Percentiles rank a stretch among this genome's conserved stretches.
phyloP scores from a whole-genome alignment of 2,113 vertebrate genomes.

The Stigmatopora nigra region DNA sequence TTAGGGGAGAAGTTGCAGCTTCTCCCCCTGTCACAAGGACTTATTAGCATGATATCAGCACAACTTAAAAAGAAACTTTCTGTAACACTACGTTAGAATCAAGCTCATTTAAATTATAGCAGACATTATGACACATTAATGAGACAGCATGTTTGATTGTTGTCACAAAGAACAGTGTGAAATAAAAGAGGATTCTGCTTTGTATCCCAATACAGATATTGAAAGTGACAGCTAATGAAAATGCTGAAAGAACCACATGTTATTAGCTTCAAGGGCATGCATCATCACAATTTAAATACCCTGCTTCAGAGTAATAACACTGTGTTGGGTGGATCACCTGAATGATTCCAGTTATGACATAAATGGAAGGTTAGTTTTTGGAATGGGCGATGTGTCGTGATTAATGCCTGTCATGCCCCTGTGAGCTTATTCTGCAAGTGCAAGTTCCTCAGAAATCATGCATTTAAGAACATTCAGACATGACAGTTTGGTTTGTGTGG shows the following conservation, averaged over 20 bases:
- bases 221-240: constrained; percentile 30
- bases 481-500: constrained; percentile 12
- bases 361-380: constrained; percentile 12
- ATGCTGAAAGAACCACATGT: constrained; percentile 31
- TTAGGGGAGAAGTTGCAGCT: constrained; percentile 50
- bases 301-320: constrained; percentile 7
- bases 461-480: constrained; percentile 20
- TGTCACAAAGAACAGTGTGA: constrained; percentile 13
- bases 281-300: constrained; percentile 36
- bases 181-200: constrained; percentile 23
- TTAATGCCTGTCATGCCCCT: constrained; percentile 41
- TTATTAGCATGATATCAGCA: constrained; percentile 54
- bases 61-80: constrained; percentile 4
- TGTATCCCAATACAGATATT: constrained; percentile 20
- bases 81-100: constrained; percentile 2
- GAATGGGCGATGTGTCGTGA: constrained; percentile 23
- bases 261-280: constrained; percentile 31
- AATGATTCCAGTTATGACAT: neutral
- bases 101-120: constrained; percentile 12
- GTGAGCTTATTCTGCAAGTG: constrained; percentile 24
- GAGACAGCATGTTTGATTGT: constrained; percentile 7
- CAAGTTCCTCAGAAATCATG: constrained; percentile 16
- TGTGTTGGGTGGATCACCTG: neutral
- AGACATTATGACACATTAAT: constrained; percentile 33
- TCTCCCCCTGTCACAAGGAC: constrained; percentile 42